A percentile compares a stretch with the other conserved stretches of the same genome.
Conservation (phyloP, 2,888 invertebrate species). For the Pseudeuparius sepicola region DNA sequence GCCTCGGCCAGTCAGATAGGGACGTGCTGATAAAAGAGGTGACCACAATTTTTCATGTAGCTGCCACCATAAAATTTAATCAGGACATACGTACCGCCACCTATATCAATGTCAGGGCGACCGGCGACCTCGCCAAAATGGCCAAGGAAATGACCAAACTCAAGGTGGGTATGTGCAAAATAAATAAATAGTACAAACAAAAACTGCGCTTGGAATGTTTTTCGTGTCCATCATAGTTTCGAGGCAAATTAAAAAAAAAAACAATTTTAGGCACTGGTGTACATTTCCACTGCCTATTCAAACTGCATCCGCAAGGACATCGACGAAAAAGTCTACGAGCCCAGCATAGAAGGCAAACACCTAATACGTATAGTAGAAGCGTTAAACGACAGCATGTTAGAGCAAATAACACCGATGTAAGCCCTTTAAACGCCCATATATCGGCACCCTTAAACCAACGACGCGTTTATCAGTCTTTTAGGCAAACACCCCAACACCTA, state of each 20-base stretch:
- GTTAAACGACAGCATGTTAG: slow-evolving; percentile 36
- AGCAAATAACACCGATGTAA: slow-evolving; percentile 26
- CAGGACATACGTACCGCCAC: slow-evolving; percentile 56
- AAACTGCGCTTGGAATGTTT: too few relatives aligned
- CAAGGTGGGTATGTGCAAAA: slow-evolving; percentile 40
- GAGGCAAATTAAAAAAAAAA: too few relatives aligned
- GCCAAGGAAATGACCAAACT: slow-evolving; percentile 43
- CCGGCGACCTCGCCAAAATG: slow-evolving; percentile 51
- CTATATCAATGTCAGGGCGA: slow-evolving; percentile 57
- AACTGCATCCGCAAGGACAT: slow-evolving; percentile 26
- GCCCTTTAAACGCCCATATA: slow-evolving; percentile 5
- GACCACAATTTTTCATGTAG: slow-evolving; percentile 60
- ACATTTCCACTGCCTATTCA: slow-evolving; percentile 29
- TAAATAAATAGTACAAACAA: too few relatives aligned
- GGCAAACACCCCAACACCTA: slow-evolving; percentile 61
- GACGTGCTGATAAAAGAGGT: slow-evolving; percentile 43
- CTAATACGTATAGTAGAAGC: slow-evolving; percentile 28
- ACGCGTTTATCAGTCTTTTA: slow-evolving; percentile 36
- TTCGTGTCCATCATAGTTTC: too few relatives aligned
- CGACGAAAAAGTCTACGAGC: slow-evolving; percentile 28
- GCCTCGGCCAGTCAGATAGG: slow-evolving; percentile 43
- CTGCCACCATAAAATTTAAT: slow-evolving; percentile 64
- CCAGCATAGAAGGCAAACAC: slow-evolving; percentile 38
- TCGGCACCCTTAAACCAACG: not conserved
- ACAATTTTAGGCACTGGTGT: slow-evolving; percentile 27